phyloP scores from a whole-genome alignment of 2,888 invertebrate species.

The Invenusta paracnida region DNA sequence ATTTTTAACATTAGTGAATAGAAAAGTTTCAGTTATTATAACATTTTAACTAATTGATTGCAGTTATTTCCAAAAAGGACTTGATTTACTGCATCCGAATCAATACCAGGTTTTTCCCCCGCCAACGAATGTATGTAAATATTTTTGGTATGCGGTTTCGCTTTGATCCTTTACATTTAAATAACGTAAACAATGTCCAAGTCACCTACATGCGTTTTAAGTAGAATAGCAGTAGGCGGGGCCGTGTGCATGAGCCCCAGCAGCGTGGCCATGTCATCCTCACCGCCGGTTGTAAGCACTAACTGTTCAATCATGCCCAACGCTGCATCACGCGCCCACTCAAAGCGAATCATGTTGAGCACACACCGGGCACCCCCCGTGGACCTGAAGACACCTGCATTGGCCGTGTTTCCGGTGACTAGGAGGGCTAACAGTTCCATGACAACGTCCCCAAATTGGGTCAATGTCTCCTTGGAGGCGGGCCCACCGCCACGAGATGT shows the following conservation, averaged over 20 bases:
- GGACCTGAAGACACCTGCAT: conserved; percentile 84
- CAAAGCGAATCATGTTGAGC: conserved; percentile 69
- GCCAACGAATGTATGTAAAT: too few relatives aligned
- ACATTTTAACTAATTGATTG: too few relatives aligned
- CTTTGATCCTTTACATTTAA: too few relatives aligned
- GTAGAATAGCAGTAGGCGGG: conserved; percentile 71
- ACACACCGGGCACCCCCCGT: conserved; percentile 87
- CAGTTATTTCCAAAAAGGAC: too few relatives aligned
- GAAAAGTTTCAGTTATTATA: too few relatives aligned
- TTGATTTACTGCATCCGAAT: too few relatives aligned
- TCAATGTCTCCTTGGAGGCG: background rate
- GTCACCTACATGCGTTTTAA: conserved; percentile 75
- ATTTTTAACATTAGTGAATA: too few relatives aligned
- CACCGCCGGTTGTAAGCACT: conserved; percentile 74
- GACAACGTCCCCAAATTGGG: conserved; percentile 72
- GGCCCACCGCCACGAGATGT: too few relatives aligned
- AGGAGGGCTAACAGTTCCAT: conserved; percentile 81
- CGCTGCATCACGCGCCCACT: conserved; percentile 72
- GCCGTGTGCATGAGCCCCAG: conserved; percentile 86
- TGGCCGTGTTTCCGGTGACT: conserved; percentile 75
- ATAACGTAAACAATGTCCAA: too few relatives aligned
- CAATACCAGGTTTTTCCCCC: too few relatives aligned
- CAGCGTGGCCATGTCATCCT: conserved; percentile 89
- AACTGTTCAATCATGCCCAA: conserved; percentile 65
- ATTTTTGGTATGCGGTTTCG: too few relatives aligned